Conservation (phyloP, 2,888 invertebrate genomes). For the Megamerina dolium region DNA sequence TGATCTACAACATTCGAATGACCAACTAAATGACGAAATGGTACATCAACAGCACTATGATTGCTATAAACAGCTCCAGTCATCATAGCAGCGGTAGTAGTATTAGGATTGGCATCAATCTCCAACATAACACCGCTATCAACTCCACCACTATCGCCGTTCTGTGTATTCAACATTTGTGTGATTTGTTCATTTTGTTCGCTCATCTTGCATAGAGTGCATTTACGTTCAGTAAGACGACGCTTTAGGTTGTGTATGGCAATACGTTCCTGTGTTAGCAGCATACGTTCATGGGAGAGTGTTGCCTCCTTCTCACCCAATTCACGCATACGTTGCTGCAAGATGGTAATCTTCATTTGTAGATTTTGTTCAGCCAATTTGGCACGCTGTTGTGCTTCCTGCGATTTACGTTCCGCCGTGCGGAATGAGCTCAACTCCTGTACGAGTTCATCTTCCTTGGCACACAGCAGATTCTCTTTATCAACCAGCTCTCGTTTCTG, state of each 20-base stretch:
- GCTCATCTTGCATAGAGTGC: conserved; percentile 45
- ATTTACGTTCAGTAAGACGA: conserved; percentile 35
- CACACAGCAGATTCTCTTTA: conserved; percentile 35
- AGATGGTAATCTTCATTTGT: conserved; percentile 37
- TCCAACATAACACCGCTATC: background rate
- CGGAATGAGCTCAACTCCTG: conserved; percentile 35
- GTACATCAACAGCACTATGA: background rate
- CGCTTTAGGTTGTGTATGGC: conserved; percentile 37
- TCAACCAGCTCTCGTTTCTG: conserved; percentile 41
- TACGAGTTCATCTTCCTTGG: conserved; percentile 42
- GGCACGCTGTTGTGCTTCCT: conserved; percentile 32
- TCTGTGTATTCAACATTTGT: conserved; percentile 24
- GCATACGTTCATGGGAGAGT: conserved; percentile 42
- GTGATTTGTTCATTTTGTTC: conserved; percentile 35
- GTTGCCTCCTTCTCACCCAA: conserved; percentile 43
- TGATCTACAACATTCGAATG: conserved; percentile 35
- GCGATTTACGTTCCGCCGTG: conserved; percentile 36
- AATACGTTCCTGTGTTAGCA: conserved; percentile 43
- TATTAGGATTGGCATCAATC: background rate
- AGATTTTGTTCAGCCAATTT: conserved; percentile 37
- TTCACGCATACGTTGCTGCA: conserved; percentile 39
- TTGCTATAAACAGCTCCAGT: background rate
- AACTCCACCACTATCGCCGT: conserved; percentile 4
- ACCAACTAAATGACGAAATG: conserved; percentile 10
- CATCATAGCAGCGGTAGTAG: background rate